Percentiles rank a stretch among this genome's conserved stretches.
Evolutionary conservation across 2,888 invertebrate species (phyloP).

Genomic region (Eueremaeus valkanovi): DNA sequence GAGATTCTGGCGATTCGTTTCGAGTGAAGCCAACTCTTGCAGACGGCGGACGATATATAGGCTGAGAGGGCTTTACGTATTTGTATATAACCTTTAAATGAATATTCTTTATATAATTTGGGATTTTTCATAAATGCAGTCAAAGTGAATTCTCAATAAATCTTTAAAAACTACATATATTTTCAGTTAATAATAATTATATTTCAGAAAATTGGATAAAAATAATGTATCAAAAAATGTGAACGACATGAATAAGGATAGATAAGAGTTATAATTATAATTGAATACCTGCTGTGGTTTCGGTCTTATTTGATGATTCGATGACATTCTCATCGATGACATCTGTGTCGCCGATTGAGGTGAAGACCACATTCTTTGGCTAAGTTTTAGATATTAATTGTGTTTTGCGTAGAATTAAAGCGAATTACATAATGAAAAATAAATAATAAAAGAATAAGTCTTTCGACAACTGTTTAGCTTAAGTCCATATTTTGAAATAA

Average conservation of each 20-base stretch:
- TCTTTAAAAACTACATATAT: not conserved
- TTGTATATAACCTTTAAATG: slow-evolving; percentile 17
- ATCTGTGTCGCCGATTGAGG: not conserved
- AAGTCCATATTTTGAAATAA: slow-evolving; percentile 6
- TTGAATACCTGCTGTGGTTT: slow-evolving; percentile 10
- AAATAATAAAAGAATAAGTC: no score
- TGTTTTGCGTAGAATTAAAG: no score
- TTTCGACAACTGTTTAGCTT: not conserved
- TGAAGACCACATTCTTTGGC: slow-evolving; percentile 23
- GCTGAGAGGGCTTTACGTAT: slow-evolving; percentile 38
- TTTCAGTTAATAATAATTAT: no score
- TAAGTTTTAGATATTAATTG: no score
- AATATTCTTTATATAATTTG: not conserved
- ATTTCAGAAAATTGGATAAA: no score
- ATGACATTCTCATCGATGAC: not conserved
- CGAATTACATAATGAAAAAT: no score
- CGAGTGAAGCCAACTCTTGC: slow-evolving; percentile 31
- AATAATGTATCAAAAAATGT: no score
- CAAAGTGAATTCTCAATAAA: not conserved
- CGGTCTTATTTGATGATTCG: not conserved
- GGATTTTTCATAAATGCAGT: not conserved
- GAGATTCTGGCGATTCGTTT: slow-evolving; percentile 34
- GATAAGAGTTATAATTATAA: no score
- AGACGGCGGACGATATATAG: slow-evolving; percentile 41
- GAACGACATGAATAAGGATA: no score